phyloP scores from a whole-genome alignment of 92 coral and sea anemone genomes.

The Zoanthus solanderi region DNA sequence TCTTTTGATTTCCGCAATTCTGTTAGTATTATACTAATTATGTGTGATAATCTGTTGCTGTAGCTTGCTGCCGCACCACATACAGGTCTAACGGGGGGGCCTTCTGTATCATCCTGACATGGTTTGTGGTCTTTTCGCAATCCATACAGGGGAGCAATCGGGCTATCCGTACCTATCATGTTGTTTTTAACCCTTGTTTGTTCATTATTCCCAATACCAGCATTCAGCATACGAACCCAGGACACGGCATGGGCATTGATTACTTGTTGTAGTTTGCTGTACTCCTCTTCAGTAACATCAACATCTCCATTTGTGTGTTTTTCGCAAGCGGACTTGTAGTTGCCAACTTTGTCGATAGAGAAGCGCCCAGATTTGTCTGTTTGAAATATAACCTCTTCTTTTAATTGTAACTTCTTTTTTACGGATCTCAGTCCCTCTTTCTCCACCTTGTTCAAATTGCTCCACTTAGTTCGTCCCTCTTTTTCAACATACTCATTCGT shows the following conservation, averaged over 20 bases:
- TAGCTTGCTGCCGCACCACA: not conserved
- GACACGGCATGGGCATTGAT: too few relatives aligned
- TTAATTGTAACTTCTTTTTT: not conserved
- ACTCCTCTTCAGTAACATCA: slow-evolving; percentile 8
- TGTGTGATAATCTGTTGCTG: not conserved
- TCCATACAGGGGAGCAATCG: slow-evolving; percentile 37
- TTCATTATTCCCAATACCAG: slow-evolving; percentile 15
- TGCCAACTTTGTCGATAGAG: slow-evolving; percentile 53
- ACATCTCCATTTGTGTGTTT: slow-evolving; percentile 11
- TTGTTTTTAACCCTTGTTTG: not conserved
- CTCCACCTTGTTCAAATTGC: slow-evolving; percentile 5
- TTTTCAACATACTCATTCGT: not conserved
- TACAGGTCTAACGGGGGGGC: not conserved
- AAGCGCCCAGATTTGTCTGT: slow-evolving; percentile 60
- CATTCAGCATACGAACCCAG: slow-evolving; percentile 19
- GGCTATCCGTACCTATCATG: not conserved
- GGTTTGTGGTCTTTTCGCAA: slow-evolving; percentile 39
- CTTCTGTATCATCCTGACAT: not conserved
- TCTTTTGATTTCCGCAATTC: not conserved
- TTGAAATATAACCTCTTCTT: slow-evolving; percentile 41
- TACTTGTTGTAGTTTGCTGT: not conserved
- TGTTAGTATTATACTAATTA: not conserved
- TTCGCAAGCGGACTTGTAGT: slow-evolving; percentile 46
- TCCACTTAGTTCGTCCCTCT: not conserved
- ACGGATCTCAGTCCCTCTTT: slow-evolving; percentile 48